Base-by-base conservation (phyloP, 2,113 vertebrate genomes). In the Sturnus vulgaris region DNA sequence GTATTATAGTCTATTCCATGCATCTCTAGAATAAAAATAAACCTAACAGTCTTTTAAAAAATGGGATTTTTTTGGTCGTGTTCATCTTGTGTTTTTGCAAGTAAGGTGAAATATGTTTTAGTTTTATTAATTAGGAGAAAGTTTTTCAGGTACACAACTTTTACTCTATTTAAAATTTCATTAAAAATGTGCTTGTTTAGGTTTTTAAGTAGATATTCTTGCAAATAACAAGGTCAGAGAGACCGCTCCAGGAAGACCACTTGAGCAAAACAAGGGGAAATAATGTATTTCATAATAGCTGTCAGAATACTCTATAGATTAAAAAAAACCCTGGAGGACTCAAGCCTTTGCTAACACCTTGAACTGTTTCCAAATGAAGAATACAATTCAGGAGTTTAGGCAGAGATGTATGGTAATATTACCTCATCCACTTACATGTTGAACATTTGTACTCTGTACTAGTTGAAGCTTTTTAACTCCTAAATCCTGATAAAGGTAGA, bases 1-100 rank as follows among this genome's bases (percentile, higher is more conserved):
- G 17, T 64, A 73, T 79, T 82, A 59, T 3, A 79, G 42, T 56
- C 11, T 73, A 35, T 52, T 88, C 8, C 47, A 65, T 4, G 20
- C 19, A 73, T 5, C 7, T 39, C 39, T 77, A 39, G 23, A 84
- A 78, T 40, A 73, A 86, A 88, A 68, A 3, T 8, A 68, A 90
- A 40, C 11, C 31, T 84, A 93, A 10, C 20, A 35, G 53, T 33
- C 33, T 50, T 50, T 82, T 75, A 81, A 81, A 57, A 18, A 61
- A 68, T 37, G 30, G 1, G 20, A 0, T 3, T 28, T 33, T 56
- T 76, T 57, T 2, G 0, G 8, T 56, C 15, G 1, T 16, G 25
- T 59, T 70, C 1, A 1, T 5, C 7, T 44, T 75, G 49, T 23
- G 21, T 63, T 68, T 28, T 87, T 82, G 19, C 13, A 25, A 55